phyloP scores from a whole-genome alignment of 2,888 invertebrate genomes.

The Habroteleia sp. region DNA sequence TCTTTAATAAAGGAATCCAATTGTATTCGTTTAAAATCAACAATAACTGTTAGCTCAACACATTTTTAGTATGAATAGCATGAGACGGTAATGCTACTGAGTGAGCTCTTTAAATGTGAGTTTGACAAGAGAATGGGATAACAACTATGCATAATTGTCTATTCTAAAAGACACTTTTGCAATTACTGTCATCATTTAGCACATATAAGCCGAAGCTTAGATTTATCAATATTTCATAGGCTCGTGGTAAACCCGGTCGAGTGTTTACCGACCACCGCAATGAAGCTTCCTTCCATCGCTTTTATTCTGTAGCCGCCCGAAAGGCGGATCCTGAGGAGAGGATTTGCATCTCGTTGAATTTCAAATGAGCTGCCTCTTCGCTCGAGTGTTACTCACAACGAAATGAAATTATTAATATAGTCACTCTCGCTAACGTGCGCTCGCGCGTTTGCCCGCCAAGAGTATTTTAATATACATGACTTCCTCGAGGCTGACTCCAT shows the following conservation, averaged over 20 bases:
- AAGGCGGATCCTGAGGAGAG: conserved; percentile 67
- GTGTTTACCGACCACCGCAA: conserved; percentile 76
- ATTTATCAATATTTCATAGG: conserved; percentile 79
- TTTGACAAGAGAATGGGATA: conserved; percentile 11
- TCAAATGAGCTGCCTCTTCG: conserved; percentile 74
- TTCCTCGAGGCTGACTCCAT: conserved; percentile 58
- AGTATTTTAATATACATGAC: conserved; percentile 69
- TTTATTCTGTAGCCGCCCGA: conserved; percentile 72
- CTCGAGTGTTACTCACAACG: conserved; percentile 71
- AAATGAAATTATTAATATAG: conserved; percentile 77
- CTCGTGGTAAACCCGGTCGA: conserved; percentile 74
- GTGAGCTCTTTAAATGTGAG: conserved; percentile 7
- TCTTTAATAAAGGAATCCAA: no score
- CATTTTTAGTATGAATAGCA: conserved; percentile 13
- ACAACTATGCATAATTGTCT: conserved; percentile 31
- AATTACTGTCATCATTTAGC: conserved; percentile 52
- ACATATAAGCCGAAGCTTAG: conserved; percentile 44
- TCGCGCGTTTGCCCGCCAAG: conserved; percentile 59
- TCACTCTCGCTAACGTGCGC: conserved; percentile 60
- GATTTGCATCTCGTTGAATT: conserved; percentile 80
- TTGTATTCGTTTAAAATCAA: no score
- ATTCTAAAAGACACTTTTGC: conserved; percentile 31
- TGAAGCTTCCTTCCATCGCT: conserved; percentile 73
- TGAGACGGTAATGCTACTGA: conserved; percentile 2
- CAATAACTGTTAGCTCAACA: conserved; percentile 22